phyloP scores from a whole-genome alignment of 2,113 vertebrate species.

The Dicerorhinus sumatrensis region DNA sequence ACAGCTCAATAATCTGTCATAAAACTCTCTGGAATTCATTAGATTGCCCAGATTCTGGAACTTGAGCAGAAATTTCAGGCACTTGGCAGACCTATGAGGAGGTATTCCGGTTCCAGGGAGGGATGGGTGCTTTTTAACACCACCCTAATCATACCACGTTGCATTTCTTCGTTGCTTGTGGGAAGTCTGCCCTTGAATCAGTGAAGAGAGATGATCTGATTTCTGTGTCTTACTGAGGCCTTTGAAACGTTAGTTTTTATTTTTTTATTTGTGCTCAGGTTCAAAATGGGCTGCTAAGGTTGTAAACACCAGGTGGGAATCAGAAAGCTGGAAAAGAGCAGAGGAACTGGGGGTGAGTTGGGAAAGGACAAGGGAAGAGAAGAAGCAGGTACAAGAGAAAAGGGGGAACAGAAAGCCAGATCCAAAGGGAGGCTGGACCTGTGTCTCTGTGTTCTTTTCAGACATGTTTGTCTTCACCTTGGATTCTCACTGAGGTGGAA shows the following conservation, averaged over 20 bases:
- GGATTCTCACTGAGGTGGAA: not conserved
- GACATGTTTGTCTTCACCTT: not conserved
- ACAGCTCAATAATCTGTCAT: not conserved
- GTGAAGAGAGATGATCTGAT: not conserved
- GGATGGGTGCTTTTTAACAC: not conserved
- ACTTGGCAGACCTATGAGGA: not conserved
- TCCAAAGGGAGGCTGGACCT: not conserved
- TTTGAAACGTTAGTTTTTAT: slow-evolving; percentile 37
- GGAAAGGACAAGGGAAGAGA: not conserved
- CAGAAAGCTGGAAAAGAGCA: not conserved
- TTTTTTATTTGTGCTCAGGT: slow-evolving; percentile 8
- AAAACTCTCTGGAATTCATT: not conserved
- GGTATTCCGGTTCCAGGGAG: not conserved
- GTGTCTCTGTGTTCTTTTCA: not conserved
- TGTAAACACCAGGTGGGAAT: not conserved
- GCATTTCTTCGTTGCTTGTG: slow-evolving; percentile 22
- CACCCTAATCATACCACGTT: not conserved
- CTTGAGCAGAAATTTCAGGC: slow-evolving; percentile 22
- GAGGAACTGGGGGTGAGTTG: not conserved
- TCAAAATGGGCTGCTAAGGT: not conserved
- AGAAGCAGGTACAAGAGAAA: not conserved
- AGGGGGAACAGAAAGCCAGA: not conserved
- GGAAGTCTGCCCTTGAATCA: not conserved
- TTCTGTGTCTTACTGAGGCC: not conserved
- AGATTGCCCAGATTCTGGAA: not conserved